Evolutionary conservation across 1,140 invertebrate genomes (phyloP), one percentile per base, ranked within the genome.

Genomic region (Pseudomyrmex pallidus): DNA sequence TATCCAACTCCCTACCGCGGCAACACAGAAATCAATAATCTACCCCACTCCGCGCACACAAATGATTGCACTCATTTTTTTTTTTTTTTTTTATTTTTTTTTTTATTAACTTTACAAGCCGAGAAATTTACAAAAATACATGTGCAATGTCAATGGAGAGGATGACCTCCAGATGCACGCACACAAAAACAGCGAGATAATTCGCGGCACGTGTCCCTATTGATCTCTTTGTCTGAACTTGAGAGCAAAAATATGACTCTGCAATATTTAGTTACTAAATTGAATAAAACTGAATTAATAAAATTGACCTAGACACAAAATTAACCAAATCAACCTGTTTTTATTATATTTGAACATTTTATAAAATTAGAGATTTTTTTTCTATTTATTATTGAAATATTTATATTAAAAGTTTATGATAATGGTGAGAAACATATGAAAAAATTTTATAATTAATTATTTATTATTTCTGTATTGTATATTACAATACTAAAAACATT

Each of bases 1-100:
- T 52, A n/a, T 25, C 76, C 54, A 80, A 80, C 66, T 48, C 76
- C 57, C 66, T 67, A 44, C 56, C 15, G 54, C 92, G 86, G 87
- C 89, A 91, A 92, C 87, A 89, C 89, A 84, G 90, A 93, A 93
- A 94, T 94, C 93, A 94, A 94, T 94, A 94, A 93, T 87, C 90
- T 89, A 91, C 91, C 91, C 90, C 89, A 89, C 90, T 90, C 82
- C 84, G n/a, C 46, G 8, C 3, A 0, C 35, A 35, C 5, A 35
- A 35, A 35, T 35, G 56, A 70, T 44, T 62, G 22, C 67, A 80
- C 72, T 68, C 22, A 68, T 85, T 84, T 87, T 84, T 35, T 35
- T 35, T 35, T 35, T 25, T 25, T 25, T 22, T 22, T 22, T 25
- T 25, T 25, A 1, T 25, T 35, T 35, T 35, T 35, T 35, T 35